A percentile compares a stretch with the other conserved stretches of the same genome.
These are phyloP conservation scores for Drosophila triauraria DNA, from an alignment of 1,140 invertebrate species.

Conservation along the genomic window DNA sequence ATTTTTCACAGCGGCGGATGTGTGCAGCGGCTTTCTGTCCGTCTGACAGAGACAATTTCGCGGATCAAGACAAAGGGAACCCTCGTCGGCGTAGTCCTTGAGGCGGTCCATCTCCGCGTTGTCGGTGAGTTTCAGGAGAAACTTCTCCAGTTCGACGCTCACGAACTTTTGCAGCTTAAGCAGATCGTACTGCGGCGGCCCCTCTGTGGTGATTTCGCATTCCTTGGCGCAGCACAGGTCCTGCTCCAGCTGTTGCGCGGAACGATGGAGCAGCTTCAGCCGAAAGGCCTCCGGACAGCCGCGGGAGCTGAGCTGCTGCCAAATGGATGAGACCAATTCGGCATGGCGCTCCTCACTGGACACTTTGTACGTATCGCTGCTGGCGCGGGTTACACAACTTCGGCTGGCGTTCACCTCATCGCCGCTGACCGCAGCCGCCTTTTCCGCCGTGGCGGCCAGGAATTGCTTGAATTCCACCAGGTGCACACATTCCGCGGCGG, in stretches of 20 bases:
- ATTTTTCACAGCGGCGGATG: constrained; percentile 65
- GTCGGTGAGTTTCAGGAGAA: constrained; percentile 66
- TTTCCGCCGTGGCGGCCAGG: constrained; percentile 30
- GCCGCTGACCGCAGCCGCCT: constrained; percentile 37
- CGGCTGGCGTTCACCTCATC: constrained; percentile 31
- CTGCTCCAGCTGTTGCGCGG: constrained; percentile 48
- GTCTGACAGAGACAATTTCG: constrained; percentile 15
- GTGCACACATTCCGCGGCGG: constrained; percentile 58
- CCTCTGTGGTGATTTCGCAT: constrained; percentile 58
- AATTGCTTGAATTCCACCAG: constrained; percentile 68
- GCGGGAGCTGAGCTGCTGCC: constrained; percentile 51
- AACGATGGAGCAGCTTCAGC: constrained; percentile 52
- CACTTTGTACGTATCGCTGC: constrained; percentile 74
- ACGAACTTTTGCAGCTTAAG: constrained; percentile 77
- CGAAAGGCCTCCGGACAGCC: constrained; percentile 68
- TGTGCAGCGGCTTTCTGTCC: constrained; percentile 4
- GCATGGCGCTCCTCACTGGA: constrained; percentile 60
- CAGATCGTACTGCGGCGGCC: constrained; percentile 67
- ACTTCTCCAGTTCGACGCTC: constrained; percentile 55
- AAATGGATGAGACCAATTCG: constrained; percentile 66
- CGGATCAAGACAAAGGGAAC: constrained; percentile 20
- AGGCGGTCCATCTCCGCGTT: constrained; percentile 64
- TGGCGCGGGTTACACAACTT: constrained; percentile 71
- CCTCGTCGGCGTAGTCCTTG: constrained; percentile 52
- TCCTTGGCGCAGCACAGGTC: constrained; percentile 69